Evolutionary conservation across 1,140 invertebrate genomes (phyloP).

Genomic region (Drosophila littoralis): DNA sequence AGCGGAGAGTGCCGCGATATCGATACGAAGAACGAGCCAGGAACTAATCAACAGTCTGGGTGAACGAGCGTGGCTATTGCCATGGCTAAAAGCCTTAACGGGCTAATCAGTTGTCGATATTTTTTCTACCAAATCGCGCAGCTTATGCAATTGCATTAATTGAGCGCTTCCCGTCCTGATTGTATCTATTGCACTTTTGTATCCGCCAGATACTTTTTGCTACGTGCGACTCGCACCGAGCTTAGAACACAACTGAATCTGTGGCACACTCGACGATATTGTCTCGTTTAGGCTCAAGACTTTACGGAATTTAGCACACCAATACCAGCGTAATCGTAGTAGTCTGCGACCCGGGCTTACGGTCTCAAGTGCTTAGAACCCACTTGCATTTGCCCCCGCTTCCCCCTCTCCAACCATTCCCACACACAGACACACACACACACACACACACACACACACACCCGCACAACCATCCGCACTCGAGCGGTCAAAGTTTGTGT

Average conservation of each 20-base stretch:
- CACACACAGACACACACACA: constrained; percentile 15
- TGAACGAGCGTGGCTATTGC: constrained; percentile 19
- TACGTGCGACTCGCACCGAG: constrained; percentile 59
- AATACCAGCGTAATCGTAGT: constrained; percentile 40
- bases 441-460: constrained; percentile 10
- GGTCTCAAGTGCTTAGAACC: constrained; percentile 57
- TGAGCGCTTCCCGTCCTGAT: constrained; percentile 44
- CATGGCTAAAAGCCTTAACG: constrained; percentile 12
- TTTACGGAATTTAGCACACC: constrained; percentile 72
- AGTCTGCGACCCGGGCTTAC: constrained; percentile 33
- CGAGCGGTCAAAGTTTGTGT: constrained; percentile 79
- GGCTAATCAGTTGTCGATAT: too few relatives aligned
- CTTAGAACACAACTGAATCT: constrained; percentile 62
- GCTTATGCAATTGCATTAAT: constrained; percentile 50
- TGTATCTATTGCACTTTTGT: constrained; percentile 14
- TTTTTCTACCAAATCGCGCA: neutral
- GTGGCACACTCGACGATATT: constrained; percentile 31
- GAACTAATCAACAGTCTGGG: constrained; percentile 15
- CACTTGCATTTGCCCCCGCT: constrained; percentile 20
- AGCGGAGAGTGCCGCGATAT: constrained; percentile 23
- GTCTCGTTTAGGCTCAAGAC: constrained; percentile 70
- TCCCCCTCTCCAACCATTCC: neutral
- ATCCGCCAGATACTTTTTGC: constrained; percentile 33
- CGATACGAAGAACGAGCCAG: constrained; percentile 25
- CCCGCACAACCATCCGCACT: constrained; percentile 35